Base-by-base conservation (phyloP, 2,888 invertebrate genomes). In the Apomyelois bistriatella region DNA sequence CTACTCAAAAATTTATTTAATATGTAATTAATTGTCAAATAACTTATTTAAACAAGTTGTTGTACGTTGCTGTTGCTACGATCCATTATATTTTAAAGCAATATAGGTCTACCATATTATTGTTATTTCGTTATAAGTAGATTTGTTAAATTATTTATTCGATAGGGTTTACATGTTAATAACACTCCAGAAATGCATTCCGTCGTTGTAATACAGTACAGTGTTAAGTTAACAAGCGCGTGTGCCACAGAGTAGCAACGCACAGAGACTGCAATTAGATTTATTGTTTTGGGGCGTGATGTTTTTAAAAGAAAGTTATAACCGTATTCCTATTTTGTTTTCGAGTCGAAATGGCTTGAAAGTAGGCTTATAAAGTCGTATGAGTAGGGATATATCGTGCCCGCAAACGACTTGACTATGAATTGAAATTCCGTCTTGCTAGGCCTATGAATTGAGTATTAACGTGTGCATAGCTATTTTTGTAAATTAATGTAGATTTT, bases 61-160 rank as follows among this genome's bases (percentile, higher is more conserved):
- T 32, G 46, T 46, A 15, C 15, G 15, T 15, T 32, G 17, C 2
- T 13, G 22, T 6, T 43, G 22, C 9, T 16, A 5, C 10, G 9
- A 10, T 0, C 10, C 3, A 16, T 46, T 9, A 35, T 46, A 32
- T 32, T 46, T 32, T 10, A 16, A 32, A 46, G 16, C 28, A 46
- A 46, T 32, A 41, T 10, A 43, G 30, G 16, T 10, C 32, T 1
- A 46, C 46, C 12, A 15, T 50, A 30, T 40, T 10, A 40, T 41
- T 30, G 49, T 50, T 50, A 50, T 50, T 32, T 50, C 49, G 49
- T 50, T 50, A 8, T 50, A 50, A 50, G 49, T 32, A 50, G 40
- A 40, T 50, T 50, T 41, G 30, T 40, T 50, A 50, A 40, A 50
- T 40, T 50, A 50, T 50, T 40, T 32, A 13, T 50, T 28, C 6